Base-by-base conservation (phyloP, 2,888 invertebrate genomes). In the Tiliacea aurago region DNA sequence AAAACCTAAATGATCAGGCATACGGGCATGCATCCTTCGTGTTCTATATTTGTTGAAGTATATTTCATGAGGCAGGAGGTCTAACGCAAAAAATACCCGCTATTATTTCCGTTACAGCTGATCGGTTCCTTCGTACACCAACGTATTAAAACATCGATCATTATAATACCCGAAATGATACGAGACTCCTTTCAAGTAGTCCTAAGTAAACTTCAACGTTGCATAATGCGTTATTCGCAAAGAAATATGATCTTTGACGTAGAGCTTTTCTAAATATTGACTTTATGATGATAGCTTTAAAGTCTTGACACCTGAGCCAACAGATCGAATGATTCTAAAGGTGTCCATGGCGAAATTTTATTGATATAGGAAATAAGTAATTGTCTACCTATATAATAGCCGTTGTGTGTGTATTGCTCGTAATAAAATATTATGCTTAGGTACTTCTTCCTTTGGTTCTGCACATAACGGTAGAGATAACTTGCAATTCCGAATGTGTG, bases 231-330 rank as follows among this genome's bases (percentile, higher is more conserved):
- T 90, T 91, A 91, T 93, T 91, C 91, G 92, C 91, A 85, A 90
- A 92, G 94, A 94, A 95, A 95, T 94, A 94, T 94, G 92, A 95
- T 94, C 92, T 89, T 77, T 86, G 87, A 88, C 86, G 89, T 87
- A 87, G 89, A 90, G 89, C 91, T 92, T 89, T 80, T 85, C 87
- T 88, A 90, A 94, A 95, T 93, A 91, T 95, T 94, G 91, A 93
- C 91, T 91, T 90, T 88, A 84, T 79, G 88, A 93, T 93, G 92
- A 94, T 93, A 92, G 89, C 89, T 88, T 89, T 86, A 84, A 82
- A 86, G 81, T 89, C 85, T 87, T 88, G 81, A 87, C 95, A 96
- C 95, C 96, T 96, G 95, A 95, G 89, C 92, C 88, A 96, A 96
- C 92, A 95, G 55, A 59, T 64, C 59, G 51, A 73, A 68, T 63